Evolutionary conservation across 2,888 invertebrate genomes (phyloP), one percentile per base, ranked within the genome.

Genomic region (Eupithecia subumbrata): DNA sequence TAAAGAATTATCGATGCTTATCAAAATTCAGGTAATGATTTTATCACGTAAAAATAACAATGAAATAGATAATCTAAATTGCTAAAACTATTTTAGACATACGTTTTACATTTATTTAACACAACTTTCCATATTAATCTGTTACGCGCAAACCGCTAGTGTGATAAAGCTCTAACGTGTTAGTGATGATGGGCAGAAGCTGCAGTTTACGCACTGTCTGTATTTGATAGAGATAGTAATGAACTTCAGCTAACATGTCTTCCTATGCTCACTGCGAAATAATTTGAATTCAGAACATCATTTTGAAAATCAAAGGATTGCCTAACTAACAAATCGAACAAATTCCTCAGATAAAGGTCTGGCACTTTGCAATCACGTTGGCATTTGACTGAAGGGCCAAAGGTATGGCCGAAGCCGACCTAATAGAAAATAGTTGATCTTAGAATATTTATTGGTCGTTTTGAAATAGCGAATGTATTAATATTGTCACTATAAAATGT

Each of bases 361-460:
- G 60, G 60, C 52, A 60, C 25, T 60, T 60, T 25, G 60, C 25
- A 25, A 60, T 60, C 22, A 5, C 60, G 5, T 60, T 25, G 60
- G 22, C 14, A 60, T 60, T 60, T 11, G 56, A 60, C 25, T 25
- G 12, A 5, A 60, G 60, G 60, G 12, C 60, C 25, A 22, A 25
- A 60, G 60, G 60, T 14, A 60, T 60, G 60, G 25, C 25, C 25
- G 14, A 60, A 25, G 14, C 56, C 60, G 60, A 60, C 14, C 14
- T 60, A 60, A 60, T 60, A 60, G 14, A 60, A 60, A 60, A 25
- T 56, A 22, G 56, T 56, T 56, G 22, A 14, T 60, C 56, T 60
- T 60, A 25, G 22, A 56, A 5, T 12, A 60, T 25, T 60, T 60
- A 60, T 60, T 60, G 12, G 14, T 25, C 25, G 25, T 22, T 22